These are phyloP conservation scores for Oscarella lobularis DNA, from an alignment of 37 sponge, comb jelly and placozoan species.

Conservation along the genomic window DNA sequence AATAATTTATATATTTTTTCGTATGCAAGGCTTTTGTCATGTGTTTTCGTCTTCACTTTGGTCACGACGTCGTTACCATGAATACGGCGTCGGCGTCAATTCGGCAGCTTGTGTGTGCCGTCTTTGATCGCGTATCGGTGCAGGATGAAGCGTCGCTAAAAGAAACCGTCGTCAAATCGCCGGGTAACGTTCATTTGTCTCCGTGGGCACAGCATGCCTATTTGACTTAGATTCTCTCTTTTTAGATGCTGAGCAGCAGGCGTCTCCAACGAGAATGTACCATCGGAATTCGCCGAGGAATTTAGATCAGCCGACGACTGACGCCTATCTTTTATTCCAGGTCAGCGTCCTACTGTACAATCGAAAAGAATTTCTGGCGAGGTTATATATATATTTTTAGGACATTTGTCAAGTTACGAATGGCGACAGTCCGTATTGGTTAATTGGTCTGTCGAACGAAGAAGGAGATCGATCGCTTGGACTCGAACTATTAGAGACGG, in stretches of 20 bases:
- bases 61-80: constrained; percentile 28
- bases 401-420: constrained; percentile 85
- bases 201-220: no score
- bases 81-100: constrained; percentile 77
- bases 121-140: constrained; percentile 52
- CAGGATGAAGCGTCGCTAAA: not conserved
- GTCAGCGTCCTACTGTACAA: constrained; percentile 10
- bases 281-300: constrained; percentile 8
- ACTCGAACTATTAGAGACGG: constrained; percentile 77
- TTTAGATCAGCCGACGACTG: constrained; percentile 32
- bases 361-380: not conserved
- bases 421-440: constrained; percentile 82
- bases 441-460: constrained; percentile 32
- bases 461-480: constrained; percentile 57
- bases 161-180: no score
- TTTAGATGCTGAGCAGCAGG: no score
- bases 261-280: not conserved
- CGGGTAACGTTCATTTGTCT: no score
- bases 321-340: constrained; percentile 80
- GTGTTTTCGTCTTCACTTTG: constrained; percentile 46
- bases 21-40: constrained; percentile 33
- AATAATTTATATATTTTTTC: not conserved
- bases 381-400: constrained; percentile 11
- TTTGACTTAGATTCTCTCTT: no score
- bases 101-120: constrained; percentile 60